phyloP scores from a whole-genome alignment of 1,140 invertebrate genomes.

The Panulirus ornatus region DNA sequence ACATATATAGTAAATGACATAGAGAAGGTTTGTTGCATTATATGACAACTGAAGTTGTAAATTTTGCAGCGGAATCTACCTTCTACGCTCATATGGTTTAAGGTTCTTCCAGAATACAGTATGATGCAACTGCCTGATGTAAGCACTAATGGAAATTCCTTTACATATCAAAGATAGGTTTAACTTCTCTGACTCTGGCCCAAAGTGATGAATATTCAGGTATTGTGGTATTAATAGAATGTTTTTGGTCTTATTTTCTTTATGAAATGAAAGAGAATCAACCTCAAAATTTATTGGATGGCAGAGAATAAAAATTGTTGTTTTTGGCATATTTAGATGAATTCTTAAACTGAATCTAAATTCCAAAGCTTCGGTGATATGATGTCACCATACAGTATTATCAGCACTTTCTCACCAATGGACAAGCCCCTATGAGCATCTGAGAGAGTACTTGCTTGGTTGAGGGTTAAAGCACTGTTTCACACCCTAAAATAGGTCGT shows the following conservation, averaged over 20 bases:
- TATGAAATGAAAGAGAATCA: not conserved
- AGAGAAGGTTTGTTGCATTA: not conserved
- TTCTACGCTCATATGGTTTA: not conserved
- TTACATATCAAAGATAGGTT: conserved; percentile 6
- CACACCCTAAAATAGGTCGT: too few species aligned
- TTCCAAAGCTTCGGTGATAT: too few species aligned
- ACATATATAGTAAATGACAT: not conserved
- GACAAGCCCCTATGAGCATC: too few species aligned
- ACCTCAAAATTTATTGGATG: too few species aligned
- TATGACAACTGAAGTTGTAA: not conserved
- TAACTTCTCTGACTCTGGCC: not conserved
- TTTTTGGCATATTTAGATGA: too few species aligned
- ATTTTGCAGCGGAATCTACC: not conserved
- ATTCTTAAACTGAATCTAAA: too few species aligned
- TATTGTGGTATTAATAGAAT: not conserved
- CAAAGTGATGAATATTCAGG: not conserved
- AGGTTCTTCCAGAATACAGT: not conserved
- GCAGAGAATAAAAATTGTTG: too few species aligned
- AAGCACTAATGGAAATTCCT: not conserved
- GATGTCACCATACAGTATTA: too few species aligned
- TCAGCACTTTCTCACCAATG: too few species aligned
- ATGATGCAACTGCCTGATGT: not conserved
- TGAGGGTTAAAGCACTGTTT: too few species aligned
- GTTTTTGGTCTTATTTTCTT: not conserved
- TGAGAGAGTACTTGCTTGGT: too few species aligned